Percentiles rank a stretch among this genome's conserved stretches.
These are phyloP conservation scores for Conus ventricosus DNA, from an alignment of 1,140 invertebrate species.

Conservation along the genomic window DNA sequence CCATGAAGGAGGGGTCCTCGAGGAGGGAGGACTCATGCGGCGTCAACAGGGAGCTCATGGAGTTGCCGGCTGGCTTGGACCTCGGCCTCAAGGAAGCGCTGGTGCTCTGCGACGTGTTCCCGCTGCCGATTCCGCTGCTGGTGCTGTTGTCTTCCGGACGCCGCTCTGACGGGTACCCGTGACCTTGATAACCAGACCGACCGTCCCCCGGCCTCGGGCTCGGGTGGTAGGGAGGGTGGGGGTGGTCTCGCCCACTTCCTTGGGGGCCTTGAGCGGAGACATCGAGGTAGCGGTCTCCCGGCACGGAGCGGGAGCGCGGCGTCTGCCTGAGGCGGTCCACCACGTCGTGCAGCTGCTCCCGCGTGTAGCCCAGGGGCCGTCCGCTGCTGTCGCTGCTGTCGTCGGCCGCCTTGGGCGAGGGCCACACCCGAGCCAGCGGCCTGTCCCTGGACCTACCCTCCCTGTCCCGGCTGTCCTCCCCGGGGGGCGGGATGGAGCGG, in stretches of 20 bases:
- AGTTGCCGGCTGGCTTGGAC: constrained; percentile 47
- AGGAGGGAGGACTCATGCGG: constrained; percentile 62
- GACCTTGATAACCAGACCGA: neutral
- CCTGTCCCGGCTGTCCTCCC: constrained; percentile 16
- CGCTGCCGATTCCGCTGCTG: constrained; percentile 89
- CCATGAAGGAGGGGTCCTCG: constrained; percentile 55
- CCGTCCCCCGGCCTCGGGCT: neutral
- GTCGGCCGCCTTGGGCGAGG: constrained; percentile 26
- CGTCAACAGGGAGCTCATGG: constrained; percentile 52
- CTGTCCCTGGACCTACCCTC: neutral
- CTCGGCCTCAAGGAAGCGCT: constrained; percentile 76
- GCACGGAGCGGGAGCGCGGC: constrained; percentile 46
- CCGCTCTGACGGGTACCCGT: constrained; percentile 6
- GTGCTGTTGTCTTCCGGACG: constrained; percentile 83
- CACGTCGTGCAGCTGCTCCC: constrained; percentile 74
- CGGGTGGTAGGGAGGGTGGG: neutral
- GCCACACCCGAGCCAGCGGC: constrained; percentile 32
- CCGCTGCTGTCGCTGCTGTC: constrained; percentile 60
- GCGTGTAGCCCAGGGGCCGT: constrained; percentile 72
- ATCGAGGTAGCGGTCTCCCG: constrained; percentile 19
- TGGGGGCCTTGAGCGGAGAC: constrained; percentile 9
- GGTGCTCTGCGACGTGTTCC: constrained; percentile 90
- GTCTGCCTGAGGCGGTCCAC: constrained; percentile 72
- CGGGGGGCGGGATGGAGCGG: constrained; percentile 4
- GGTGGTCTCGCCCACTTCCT: constrained; percentile 13